These are phyloP conservation scores for Notocelia uddmanniana DNA, from an alignment of 2,888 invertebrate species.

Conservation along the genomic window DNA sequence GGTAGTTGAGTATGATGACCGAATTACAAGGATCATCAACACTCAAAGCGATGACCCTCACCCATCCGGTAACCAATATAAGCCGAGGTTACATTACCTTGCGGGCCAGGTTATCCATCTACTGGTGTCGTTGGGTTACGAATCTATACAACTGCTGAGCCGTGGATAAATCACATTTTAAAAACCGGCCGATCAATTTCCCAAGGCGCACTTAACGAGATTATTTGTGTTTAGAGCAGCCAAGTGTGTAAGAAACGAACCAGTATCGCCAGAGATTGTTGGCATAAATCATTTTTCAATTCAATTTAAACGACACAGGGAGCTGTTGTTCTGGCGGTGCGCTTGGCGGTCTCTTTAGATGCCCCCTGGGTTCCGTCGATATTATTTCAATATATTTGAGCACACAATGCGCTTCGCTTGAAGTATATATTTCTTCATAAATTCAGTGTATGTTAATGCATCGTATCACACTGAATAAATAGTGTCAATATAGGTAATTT, in stretches of 20 bases:
- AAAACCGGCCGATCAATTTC: conserved; percentile 60
- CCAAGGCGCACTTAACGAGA: conserved; percentile 56
- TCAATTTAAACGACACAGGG: conserved; percentile 81
- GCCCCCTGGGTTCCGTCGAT: conserved; percentile 46
- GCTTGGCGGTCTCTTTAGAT: conserved; percentile 55
- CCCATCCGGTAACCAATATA: neutral
- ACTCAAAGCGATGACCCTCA: too few relatives aligned
- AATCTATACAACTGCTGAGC: neutral
- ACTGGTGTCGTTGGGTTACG: neutral
- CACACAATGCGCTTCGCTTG: conserved; percentile 6
- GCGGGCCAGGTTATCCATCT: neutral
- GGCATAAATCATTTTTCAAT: conserved; percentile 83
- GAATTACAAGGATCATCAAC: too few relatives aligned
- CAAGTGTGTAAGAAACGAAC: conserved; percentile 74
- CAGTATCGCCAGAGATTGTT: conserved; percentile 76
- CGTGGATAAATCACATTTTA: conserved; percentile 18
- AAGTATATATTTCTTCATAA: too few relatives aligned
- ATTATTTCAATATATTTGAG: conserved; percentile 23
- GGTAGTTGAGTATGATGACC: too few relatives aligned
- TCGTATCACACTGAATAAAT: too few relatives aligned
- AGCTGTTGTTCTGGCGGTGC: conserved; percentile 71
- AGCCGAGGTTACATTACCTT: neutral
- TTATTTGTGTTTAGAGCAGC: conserved; percentile 73
- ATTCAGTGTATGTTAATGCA: neutral
- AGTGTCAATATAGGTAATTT: neutral